Conservation (phyloP, 2,888 invertebrate genomes). For the Archips xylosteana region DNA sequence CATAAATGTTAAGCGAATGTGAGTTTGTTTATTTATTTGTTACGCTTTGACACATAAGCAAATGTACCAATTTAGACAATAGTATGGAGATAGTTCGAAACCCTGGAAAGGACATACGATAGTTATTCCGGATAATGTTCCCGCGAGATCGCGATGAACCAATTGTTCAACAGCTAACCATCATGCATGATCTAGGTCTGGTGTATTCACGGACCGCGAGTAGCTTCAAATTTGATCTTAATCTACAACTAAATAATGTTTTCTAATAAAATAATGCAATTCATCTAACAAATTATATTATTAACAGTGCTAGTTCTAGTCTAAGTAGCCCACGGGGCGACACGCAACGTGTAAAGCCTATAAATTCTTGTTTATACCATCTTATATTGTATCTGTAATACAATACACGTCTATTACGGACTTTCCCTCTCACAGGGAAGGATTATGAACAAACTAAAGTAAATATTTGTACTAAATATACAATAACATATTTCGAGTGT, state of each 20-base stretch:
- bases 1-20: no score
- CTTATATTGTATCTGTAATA: not conserved
- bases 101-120: no score
- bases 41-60: no score
- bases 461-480: conserved; percentile 10
- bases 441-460: not conserved
- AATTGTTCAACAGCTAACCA: not conserved
- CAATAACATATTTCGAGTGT: conserved; percentile 9
- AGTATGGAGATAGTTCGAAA: no score
- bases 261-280: conserved; percentile 8
- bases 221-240: not conserved
- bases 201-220: not conserved
- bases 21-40: no score
- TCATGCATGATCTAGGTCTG: not conserved
- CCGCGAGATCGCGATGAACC: not conserved
- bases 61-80: no score
- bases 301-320: not conserved
- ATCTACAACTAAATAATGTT: not conserved
- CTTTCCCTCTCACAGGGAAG: not conserved
- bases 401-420: not conserved
- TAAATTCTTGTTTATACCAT: not conserved
- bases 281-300: not conserved
- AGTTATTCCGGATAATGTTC: no score
- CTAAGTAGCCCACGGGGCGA: not conserved
- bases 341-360: not conserved